A percentile compares a stretch with the other conserved stretches of the same genome.
Conservation (phyloP, 2,797 vertebrate genomes). For the Urosaurus nigricauda region DNA sequence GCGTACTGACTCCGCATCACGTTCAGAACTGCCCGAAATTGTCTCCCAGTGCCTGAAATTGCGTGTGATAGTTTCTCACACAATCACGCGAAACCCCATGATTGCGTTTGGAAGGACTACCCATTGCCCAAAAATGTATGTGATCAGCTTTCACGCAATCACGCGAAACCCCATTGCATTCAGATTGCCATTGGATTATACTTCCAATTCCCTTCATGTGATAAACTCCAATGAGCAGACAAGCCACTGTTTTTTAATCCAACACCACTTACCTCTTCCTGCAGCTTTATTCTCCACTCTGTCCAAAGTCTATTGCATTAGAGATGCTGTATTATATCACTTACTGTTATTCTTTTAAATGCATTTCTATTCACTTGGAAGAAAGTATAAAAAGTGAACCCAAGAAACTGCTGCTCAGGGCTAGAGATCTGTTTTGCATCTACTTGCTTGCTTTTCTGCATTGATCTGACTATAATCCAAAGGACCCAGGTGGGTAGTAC, state of each 20-base stretch:
- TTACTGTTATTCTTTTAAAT: conserved; percentile 1
- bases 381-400: neutral
- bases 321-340: neutral
- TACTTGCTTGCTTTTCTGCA: neutral
- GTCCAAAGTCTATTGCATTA: neutral
- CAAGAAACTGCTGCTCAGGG: neutral
- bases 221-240: neutral
- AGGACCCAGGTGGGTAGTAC: neutral
- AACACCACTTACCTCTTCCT: neutral
- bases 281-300: neutral
- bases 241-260: neutral
- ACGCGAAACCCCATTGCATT: too few relatives aligned
- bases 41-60: too few relatives aligned
- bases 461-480: conserved; percentile 1
- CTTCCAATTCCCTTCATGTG: too few relatives aligned
- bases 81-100: too few relatives aligned
- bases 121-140: too few relatives aligned
- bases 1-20: too few relatives aligned
- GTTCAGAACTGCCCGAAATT: too few relatives aligned
- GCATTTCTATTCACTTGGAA: neutral
- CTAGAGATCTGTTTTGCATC: neutral
- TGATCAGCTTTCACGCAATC: too few relatives aligned
- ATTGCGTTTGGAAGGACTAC: too few relatives aligned
- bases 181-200: too few relatives aligned
- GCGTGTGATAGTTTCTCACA: too few relatives aligned